phyloP scores from a whole-genome alignment of 2,888 invertebrate genomes.

The Nephrotoma appendiculata region DNA sequence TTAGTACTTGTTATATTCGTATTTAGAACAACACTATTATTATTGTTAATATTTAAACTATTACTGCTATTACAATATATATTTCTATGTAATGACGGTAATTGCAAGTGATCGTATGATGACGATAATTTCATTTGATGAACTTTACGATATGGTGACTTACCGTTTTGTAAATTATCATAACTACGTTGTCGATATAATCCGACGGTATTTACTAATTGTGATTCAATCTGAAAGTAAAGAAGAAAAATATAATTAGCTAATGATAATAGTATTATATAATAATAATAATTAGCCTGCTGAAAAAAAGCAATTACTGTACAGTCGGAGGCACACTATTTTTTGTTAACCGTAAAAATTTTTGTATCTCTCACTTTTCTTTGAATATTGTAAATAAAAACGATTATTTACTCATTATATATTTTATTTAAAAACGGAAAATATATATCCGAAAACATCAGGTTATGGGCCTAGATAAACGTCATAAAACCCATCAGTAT shows the following conservation, averaged over 20 bases:
- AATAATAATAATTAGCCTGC: neutral
- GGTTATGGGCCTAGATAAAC: too few relatives aligned
- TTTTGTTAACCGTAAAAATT: too few relatives aligned
- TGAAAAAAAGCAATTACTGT: too few relatives aligned
- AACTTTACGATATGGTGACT: slow-evolving; percentile 27
- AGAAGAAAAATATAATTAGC: neutral
- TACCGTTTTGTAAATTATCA: slow-evolving; percentile 34
- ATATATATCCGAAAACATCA: too few relatives aligned
- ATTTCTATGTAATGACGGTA: slow-evolving; percentile 1
- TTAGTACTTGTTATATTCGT: neutral
- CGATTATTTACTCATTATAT: too few relatives aligned
- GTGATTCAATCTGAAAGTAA: slow-evolving; percentile 25
- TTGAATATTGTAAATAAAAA: too few relatives aligned
- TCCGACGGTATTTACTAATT: slow-evolving; percentile 21
- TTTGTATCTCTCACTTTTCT: too few relatives aligned
- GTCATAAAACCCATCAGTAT: too few relatives aligned
- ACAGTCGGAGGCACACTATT: too few relatives aligned
- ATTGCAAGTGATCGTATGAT: slow-evolving; percentile 5
- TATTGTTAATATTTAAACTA: neutral
- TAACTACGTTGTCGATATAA: slow-evolving; percentile 31
- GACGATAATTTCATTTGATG: slow-evolving; percentile 17
- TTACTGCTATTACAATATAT: neutral
- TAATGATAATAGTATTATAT: neutral
- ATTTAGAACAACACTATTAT: neutral
- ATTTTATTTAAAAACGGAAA: too few relatives aligned